Base-by-base conservation (phyloP, 2,113 vertebrate genomes). In the Copsychus sechellarum region DNA sequence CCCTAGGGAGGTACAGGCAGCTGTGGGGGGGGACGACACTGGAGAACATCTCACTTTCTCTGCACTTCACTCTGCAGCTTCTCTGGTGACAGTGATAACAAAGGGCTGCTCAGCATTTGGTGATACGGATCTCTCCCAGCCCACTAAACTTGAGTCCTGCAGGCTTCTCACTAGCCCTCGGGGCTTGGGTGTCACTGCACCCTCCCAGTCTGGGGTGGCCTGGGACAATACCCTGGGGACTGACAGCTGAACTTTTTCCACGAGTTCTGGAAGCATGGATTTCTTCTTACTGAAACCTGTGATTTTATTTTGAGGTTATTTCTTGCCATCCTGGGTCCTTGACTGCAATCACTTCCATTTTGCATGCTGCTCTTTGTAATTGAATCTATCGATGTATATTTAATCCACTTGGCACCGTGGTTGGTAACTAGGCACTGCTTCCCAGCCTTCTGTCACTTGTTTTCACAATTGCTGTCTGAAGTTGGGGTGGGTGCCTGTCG, bases 381-480 rank as follows among this genome's bases (percentile, higher is more conserved):
- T 65, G 77, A 96, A 96, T 95, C 91, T 81, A 88, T 92, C 87
- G 3, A 94, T 95, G 92, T 97, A 95, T 94, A 95, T 95, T 97
- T 96, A 97, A 95, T 96, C 91, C 76, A 56, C 69, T 96, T 95
- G 95, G 95, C 91, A 96, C 94, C 9, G 7, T 6, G 5, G 89
- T 69, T 92, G 2, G 94, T 96, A 96, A 81, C 93, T 85, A 97
- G 96, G 94, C 94, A 83, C 88, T 88, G 79, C 84, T 88, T 96
- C 90, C 90, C 86, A 94, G 88, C 90, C 91, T 96, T 92, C 92
- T 96, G 90, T 96, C 91, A 54, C 93, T 95, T 92, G 94, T 96
- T 96, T 95, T 88, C 93, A 87, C 88, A 92, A 88, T 93, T 90
- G 47, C 87, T 58, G 33, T 87, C 92, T 95, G 74, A 86, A 95